Base-by-base conservation (phyloP, 2,113 vertebrate species). In the Channa maculata region DNA sequence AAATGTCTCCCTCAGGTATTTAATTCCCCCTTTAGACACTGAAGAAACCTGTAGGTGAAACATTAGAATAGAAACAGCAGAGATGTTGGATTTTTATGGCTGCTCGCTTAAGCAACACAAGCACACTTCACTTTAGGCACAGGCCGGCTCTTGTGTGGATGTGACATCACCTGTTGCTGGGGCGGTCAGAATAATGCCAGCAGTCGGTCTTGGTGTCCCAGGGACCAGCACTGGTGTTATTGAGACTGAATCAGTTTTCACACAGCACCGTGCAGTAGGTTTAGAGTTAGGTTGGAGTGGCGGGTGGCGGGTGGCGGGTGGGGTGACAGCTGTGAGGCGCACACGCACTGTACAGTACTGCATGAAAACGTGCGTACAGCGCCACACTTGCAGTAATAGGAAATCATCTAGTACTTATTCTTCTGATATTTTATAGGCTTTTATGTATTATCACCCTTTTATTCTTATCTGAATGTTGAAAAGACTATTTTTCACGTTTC, bases 161-260 rank as follows among this genome's bases (percentile, higher is more conserved):
- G 24, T 83, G 86, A 86, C 83, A 75, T 89, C 76, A 65, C 52
- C 53, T 75, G 84, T 91, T 83, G 59, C 92, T 79, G 91, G 76
- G 87, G 84, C 88, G 39, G 85, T 89, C 80, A 88, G 90, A 92
- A 93, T 92, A 91, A 93, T 91, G 86, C 92, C 91, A 93, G 92
- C 92, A 92, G 91, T 89, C 88, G 86, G 87, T 89, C 88, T 57
- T 67, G 71, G 51, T 89, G 83, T 92, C 61, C 75, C 74, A 85
- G 71, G 60, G 92, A 90, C 92, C 91, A 88, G 88, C 91, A 79
- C 88, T 93, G 90, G 91, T 87, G 87, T 93, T 93, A 93, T 93
- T 93, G 88, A 86, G 86, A 93, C 82, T 77, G 91, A 88, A 79
- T 82, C 82, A 84, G 90, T 75, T 66, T 51, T 37, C 33, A 62